Percentiles rank a stretch among this genome's conserved stretches.
Conservation (phyloP, 2,888 invertebrate genomes). For the Drosophila flavopinicola region DNA sequence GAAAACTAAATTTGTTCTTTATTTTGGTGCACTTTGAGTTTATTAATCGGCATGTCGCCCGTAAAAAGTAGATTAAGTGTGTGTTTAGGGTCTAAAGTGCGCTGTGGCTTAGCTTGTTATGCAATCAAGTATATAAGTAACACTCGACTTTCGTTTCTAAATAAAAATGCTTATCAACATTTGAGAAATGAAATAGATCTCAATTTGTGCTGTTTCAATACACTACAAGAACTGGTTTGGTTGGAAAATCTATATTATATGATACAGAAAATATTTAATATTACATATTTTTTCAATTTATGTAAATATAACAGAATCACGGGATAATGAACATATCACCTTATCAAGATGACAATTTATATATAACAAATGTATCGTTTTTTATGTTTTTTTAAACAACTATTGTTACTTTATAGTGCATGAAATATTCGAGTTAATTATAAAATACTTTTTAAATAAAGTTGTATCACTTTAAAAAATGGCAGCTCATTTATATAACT, state of each 20-base stretch:
- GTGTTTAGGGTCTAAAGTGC: constrained; percentile 60
- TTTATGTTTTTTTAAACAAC: too few species aligned
- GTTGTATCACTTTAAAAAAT: too few species aligned
- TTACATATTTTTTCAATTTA: too few species aligned
- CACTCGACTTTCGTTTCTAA: constrained; percentile 45
- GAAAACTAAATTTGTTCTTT: constrained; percentile 18
- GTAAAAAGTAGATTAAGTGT: constrained; percentile 43
- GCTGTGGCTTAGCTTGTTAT: constrained; percentile 4
- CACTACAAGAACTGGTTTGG: not conserved
- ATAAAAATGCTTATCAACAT: constrained; percentile 49
- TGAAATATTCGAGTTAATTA: too few species aligned
- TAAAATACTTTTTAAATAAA: too few species aligned
- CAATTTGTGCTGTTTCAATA: not conserved
- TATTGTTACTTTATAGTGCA: too few species aligned
- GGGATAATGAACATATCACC: too few species aligned
- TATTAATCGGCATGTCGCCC: constrained; percentile 44
- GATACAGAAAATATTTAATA: not conserved
- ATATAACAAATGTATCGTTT: too few species aligned
- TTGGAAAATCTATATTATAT: not conserved
- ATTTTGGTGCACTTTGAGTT: constrained; percentile 54
- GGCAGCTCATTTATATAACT: too few species aligned
- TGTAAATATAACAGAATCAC: not conserved
- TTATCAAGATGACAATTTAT: too few species aligned
- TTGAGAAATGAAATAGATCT: not conserved
- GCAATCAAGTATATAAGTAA: constrained; percentile 12